Evolutionary conservation across 2,888 invertebrate species (phyloP).

Genomic region (Himalopsyche kuldschensis): DNA sequence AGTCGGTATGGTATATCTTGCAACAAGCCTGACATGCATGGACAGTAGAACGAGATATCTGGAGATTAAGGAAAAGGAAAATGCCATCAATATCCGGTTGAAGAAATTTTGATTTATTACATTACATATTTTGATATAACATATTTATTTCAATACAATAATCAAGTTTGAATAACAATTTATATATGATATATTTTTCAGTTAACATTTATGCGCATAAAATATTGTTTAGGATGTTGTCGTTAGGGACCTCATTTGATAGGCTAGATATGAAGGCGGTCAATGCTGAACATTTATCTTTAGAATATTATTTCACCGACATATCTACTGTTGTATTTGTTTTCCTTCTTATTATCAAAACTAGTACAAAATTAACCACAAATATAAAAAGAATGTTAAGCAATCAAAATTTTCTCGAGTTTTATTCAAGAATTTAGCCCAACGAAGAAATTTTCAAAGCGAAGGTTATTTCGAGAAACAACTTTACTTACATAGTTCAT

Average conservation of each 20-base stretch:
- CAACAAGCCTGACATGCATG: no score
- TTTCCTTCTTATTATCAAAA: neutral
- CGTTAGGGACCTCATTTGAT: neutral
- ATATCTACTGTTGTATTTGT: neutral
- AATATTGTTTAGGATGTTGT: neutral
- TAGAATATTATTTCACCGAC: neutral
- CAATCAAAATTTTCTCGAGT: no score
- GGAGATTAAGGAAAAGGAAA: neutral
- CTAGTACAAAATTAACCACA: no score
- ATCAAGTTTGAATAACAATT: neutral
- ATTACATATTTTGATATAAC: neutral
- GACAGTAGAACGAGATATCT: no score
- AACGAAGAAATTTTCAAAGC: no score
- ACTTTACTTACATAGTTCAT: no score
- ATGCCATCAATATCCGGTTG: neutral
- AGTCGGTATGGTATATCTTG: no score
- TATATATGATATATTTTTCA: neutral
- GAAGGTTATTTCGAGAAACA: no score
- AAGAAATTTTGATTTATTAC: neutral
- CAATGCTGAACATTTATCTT: neutral
- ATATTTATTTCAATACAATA: neutral
- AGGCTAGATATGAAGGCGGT: neutral
- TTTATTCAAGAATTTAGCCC: no score
- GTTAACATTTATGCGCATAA: neutral
- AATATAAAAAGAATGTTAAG: no score